These are phyloP conservation scores for Chydorus sphaericus DNA, from an alignment of 2,888 invertebrate species.

Conservation along the genomic window DNA sequence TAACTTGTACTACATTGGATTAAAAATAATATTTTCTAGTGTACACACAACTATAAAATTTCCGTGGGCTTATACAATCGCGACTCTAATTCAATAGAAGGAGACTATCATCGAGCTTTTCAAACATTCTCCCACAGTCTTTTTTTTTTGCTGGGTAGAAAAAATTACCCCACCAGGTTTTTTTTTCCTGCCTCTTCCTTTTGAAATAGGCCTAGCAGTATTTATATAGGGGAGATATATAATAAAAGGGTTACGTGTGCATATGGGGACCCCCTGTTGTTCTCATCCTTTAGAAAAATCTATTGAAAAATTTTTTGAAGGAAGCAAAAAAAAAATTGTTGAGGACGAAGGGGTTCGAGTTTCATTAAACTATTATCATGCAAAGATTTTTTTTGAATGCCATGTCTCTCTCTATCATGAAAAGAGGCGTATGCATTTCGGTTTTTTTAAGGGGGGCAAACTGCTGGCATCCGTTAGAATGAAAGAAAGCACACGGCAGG, in stretches of 20 bases:
- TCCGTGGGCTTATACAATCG: too few relatives aligned
- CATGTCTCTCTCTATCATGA: not conserved
- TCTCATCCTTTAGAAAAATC: not conserved
- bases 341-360: conserved; percentile 8
- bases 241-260: conserved; percentile 2
- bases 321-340: not conserved
- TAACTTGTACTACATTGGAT: too few relatives aligned
- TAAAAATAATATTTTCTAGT: too few relatives aligned
- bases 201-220: not conserved
- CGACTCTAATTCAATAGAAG: too few relatives aligned
- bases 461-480: too few relatives aligned
- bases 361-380: conserved; percentile 12
- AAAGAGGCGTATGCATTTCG: not conserved
- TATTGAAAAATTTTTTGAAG: too few relatives aligned
- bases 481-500: not conserved
- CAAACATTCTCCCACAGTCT: conserved; percentile 1
- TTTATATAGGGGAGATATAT: not conserved
- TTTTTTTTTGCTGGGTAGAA: not conserved
- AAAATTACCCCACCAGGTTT: not conserved
- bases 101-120: too few relatives aligned
- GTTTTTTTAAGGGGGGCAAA: not conserved
- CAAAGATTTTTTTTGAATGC: not conserved
- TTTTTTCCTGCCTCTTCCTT: not conserved
- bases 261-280: conserved; percentile 2
- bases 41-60: too few relatives aligned